Conservation (phyloP, 1,140 invertebrate species). For the Papilio dardanus region DNA sequence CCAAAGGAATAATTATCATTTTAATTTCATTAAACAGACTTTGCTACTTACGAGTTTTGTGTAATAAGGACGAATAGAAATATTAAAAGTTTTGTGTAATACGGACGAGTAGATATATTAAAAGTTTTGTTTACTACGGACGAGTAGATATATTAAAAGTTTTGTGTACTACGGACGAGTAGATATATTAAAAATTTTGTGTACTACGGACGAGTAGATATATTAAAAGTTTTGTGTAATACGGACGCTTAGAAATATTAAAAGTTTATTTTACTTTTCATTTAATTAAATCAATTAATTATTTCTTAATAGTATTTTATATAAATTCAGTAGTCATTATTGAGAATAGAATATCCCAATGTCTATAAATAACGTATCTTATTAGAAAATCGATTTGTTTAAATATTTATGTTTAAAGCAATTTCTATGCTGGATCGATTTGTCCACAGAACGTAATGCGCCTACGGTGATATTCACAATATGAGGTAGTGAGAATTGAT, state of each 20-base stretch:
- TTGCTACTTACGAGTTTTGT: slow-evolving; percentile 52
- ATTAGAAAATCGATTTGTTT: slow-evolving; percentile 45
- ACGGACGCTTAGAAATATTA: slow-evolving; percentile 9
- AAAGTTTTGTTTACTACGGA: too few species aligned
- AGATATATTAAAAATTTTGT: neutral
- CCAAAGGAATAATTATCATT: slow-evolving; percentile 52
- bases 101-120: too few species aligned
- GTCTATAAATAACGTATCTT: slow-evolving; percentile 54
- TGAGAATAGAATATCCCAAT: slow-evolving; percentile 48
- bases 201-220: too few species aligned
- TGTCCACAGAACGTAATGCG: slow-evolving; percentile 52
- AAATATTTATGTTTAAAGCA: slow-evolving; percentile 54
- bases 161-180: slow-evolving; percentile 41
- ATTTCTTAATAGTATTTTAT: slow-evolving; percentile 14
- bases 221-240: too few species aligned
- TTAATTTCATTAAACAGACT: slow-evolving; percentile 52
- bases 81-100: too few species aligned
- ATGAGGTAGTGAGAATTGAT: slow-evolving; percentile 51
- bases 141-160: neutral
- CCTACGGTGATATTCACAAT: slow-evolving; percentile 50
- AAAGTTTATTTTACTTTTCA: slow-evolving; percentile 2
- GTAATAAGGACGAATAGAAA: slow-evolving; percentile 34
- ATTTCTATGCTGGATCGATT: slow-evolving; percentile 66
- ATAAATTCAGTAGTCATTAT: slow-evolving; percentile 45
- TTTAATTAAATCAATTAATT: neutral